These are phyloP conservation scores for Lethenteron camtschaticum DNA, from an alignment of 2,113 vertebrate species.

Conservation along the genomic window DNA sequence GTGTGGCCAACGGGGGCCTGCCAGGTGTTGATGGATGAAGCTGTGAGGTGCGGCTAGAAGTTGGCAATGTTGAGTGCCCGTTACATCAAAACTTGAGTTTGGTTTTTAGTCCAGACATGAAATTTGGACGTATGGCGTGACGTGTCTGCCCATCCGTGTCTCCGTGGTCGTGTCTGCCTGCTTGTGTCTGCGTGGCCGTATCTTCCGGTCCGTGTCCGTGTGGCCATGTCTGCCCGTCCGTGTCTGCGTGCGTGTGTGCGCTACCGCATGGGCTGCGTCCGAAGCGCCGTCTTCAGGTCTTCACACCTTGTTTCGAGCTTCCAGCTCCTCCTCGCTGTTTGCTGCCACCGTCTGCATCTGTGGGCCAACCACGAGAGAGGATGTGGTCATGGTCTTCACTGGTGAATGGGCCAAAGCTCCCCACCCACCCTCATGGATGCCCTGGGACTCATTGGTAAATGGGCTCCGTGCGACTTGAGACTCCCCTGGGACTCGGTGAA, in stretches of 20 bases:
- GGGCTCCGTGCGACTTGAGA: too few species aligned
- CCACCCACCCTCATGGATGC: too few species aligned
- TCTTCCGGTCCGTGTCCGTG: not conserved
- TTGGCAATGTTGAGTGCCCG: too few species aligned
- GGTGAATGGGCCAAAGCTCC: too few species aligned
- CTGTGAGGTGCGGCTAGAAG: too few species aligned
- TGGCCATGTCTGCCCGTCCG: not conserved
- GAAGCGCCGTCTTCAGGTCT: constrained; percentile 78
- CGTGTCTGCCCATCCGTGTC: not conserved
- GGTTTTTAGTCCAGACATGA: not conserved
- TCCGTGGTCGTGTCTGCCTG: not conserved
- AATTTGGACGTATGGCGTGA: not conserved
- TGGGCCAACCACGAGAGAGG: too few species aligned
- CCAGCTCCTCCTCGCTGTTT: constrained; percentile 52
- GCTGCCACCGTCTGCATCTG: not conserved
- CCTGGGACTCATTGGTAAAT: too few species aligned
- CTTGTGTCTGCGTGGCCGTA: not conserved
- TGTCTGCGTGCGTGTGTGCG: not conserved
- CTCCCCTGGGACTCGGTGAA: too few species aligned
- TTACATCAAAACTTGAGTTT: not conserved
- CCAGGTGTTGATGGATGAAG: too few species aligned
- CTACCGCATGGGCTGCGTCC: constrained; percentile 94
- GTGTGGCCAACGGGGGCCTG: too few species aligned
- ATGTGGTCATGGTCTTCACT: too few species aligned
- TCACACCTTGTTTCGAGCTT: constrained; percentile 95